Conservation (phyloP, 2,113 vertebrate genomes). For the Triplophysa tibetana region DNA sequence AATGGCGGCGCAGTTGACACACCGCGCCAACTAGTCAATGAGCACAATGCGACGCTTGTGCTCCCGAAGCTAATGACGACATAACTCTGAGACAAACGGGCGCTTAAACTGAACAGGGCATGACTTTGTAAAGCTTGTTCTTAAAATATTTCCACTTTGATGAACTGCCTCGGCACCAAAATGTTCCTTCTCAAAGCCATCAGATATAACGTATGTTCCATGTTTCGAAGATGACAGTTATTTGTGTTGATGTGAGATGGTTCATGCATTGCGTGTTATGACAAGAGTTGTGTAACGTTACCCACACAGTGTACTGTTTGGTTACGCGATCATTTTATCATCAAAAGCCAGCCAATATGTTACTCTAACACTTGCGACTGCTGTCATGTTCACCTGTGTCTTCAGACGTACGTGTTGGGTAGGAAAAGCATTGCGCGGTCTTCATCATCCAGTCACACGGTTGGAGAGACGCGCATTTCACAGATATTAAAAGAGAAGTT, state of each 20-base stretch:
- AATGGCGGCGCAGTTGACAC: no score
- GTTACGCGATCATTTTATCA: background rate
- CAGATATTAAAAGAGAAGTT: conserved; percentile 82
- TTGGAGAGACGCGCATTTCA: conserved; percentile 80
- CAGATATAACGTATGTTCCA: conserved; percentile 41
- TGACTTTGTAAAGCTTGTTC: conserved; percentile 35
- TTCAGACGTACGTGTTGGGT: background rate
- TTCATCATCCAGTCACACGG: conserved; percentile 71
- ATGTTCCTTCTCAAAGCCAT: conserved; percentile 44
- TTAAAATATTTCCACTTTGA: background rate
- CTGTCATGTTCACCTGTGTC: background rate
- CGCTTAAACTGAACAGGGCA: conserved; percentile 19
- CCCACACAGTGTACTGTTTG: no score
- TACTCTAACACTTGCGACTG: background rate
- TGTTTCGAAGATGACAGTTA: conserved; percentile 12
- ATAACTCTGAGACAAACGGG: conserved; percentile 42
- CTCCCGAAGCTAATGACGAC: conserved; percentile 5
- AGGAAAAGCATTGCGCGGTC: conserved; percentile 55
- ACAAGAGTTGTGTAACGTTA: no score
- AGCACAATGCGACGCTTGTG: no score
- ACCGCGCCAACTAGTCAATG: no score
- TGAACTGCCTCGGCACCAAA: background rate
- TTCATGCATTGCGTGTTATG: background rate
- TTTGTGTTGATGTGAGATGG: background rate
- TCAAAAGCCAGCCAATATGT: background rate